Conservation (phyloP, 2,797 vertebrate species). For the Chloroceryle inda region DNA sequence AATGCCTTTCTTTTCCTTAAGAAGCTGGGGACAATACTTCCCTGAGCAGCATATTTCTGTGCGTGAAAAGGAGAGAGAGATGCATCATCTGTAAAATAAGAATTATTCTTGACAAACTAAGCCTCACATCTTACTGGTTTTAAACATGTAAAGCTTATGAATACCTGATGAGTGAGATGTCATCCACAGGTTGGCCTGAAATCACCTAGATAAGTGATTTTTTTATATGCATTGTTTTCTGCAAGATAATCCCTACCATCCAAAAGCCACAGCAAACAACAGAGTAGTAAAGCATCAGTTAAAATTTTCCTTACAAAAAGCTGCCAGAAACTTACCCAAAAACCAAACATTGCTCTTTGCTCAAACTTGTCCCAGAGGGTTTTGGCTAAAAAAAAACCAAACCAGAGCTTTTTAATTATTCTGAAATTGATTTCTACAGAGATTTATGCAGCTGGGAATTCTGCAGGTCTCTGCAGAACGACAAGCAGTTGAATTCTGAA, state of each 20-base stretch:
- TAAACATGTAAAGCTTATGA: neutral
- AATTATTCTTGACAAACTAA: neutral
- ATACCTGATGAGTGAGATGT: neutral
- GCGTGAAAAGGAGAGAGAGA: neutral
- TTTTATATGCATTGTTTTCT: neutral
- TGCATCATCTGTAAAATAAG: neutral
- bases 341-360: neutral
- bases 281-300: neutral
- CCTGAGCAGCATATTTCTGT: neutral
- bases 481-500: constrained; percentile 1
- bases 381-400: neutral
- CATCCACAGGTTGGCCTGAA: neutral
- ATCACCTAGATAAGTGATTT: neutral
- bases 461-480: neutral
- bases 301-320: neutral
- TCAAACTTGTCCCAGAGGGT: neutral
- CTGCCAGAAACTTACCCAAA: neutral
- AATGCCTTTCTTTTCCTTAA: neutral
- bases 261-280: neutral
- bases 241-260: neutral
- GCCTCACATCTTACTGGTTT: neutral
- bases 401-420: constrained; percentile 34
- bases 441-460: constrained; percentile 29
- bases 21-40: neutral
- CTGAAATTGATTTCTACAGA: constrained; percentile 32